These are phyloP conservation scores for Rhinoptilus africanus DNA, from an alignment of 2,113 vertebrate species.

Conservation along the genomic window DNA sequence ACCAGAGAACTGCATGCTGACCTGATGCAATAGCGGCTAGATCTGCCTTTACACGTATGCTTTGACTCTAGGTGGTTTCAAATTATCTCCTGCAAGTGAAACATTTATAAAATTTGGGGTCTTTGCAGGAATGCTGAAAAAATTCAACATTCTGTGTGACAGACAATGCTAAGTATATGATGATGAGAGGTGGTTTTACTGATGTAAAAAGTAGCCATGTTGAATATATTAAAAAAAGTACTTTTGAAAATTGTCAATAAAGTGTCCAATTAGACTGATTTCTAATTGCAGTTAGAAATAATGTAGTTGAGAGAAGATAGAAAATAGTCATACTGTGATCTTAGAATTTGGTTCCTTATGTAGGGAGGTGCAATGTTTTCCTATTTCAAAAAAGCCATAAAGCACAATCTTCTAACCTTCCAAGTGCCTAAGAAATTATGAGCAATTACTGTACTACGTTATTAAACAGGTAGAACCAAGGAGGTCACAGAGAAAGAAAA, in stretches of 20 bases:
- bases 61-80: not conserved
- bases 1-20: rapidly evolving
- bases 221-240: not conserved
- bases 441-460: not conserved
- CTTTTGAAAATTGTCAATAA: not conserved
- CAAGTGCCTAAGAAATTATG: not conserved
- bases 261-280: not conserved
- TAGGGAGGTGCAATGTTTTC: not conserved
- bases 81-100: not conserved
- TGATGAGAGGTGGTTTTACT: not conserved
- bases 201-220: not conserved
- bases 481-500: not conserved
- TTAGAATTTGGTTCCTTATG: not conserved
- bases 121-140: not conserved
- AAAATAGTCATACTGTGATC: not conserved
- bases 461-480: not conserved
- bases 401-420: not conserved
- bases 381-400: not conserved
- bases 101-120: not conserved
- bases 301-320: not conserved
- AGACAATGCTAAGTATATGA: not conserved
- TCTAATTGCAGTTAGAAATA: not conserved
- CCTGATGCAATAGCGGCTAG: rapidly evolving
- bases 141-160: not conserved
- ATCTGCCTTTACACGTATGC: rapidly evolving